Conservation (phyloP, 2,113 vertebrate species). For the Gallinago paraguaiae region DNA sequence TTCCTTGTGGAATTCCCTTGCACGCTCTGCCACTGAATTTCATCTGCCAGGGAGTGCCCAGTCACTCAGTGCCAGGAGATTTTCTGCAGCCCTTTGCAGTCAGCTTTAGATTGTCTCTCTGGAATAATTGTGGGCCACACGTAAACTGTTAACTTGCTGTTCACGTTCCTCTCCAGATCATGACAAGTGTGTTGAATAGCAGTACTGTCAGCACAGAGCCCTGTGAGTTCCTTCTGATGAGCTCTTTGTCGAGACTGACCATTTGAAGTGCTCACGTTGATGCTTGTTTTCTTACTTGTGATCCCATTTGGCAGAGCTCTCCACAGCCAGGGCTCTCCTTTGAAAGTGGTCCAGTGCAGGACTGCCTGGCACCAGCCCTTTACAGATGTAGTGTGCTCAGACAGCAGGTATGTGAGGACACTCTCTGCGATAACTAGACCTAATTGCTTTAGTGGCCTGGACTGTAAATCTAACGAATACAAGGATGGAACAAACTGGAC, state of each 20-base stretch:
- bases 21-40: not conserved
- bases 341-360: not conserved
- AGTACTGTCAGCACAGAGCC: not conserved
- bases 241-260: conserved; percentile 46
- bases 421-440: not conserved
- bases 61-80: not conserved
- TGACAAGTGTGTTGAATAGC: not conserved
- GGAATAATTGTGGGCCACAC: not conserved
- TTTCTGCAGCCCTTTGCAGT: not conserved
- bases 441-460: not conserved
- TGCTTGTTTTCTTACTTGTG: not conserved
- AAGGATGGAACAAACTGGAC: not conserved
- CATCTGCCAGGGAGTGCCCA: not conserved
- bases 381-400: not conserved
- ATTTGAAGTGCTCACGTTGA: conserved; percentile 4
- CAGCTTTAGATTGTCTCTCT: not conserved
- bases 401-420: not conserved
- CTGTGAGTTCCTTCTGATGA: conserved; percentile 3
- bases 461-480: not conserved
- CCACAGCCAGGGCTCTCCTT: not conserved
- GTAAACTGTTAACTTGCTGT: not conserved
- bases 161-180: not conserved
- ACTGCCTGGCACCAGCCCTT: not conserved
- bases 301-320: not conserved
- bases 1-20: not conserved